Conservation (phyloP, 2,113 vertebrate genomes). For the Python bivittatus region DNA sequence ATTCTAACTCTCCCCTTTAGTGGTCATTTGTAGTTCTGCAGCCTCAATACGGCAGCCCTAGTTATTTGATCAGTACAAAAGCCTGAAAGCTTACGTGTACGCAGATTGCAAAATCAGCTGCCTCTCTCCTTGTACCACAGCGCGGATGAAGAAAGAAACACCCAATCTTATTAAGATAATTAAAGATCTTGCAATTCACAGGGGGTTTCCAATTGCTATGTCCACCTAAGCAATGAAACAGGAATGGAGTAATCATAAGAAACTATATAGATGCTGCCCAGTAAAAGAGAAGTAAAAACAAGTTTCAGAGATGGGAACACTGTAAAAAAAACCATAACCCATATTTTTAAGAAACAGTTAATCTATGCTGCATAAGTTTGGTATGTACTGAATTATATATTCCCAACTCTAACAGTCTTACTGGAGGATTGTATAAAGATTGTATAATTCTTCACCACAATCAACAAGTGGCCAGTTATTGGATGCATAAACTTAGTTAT, state of each 20-base stretch:
- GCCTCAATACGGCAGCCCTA: neutral
- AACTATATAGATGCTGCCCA: neutral
- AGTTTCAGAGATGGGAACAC: neutral
- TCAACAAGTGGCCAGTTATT: neutral
- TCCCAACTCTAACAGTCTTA: neutral
- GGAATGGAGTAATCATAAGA: neutral
- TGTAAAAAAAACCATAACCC: neutral
- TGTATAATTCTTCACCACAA: neutral
- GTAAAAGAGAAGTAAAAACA: neutral
- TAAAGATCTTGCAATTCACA: constrained; percentile 76
- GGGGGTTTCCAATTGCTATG: constrained; percentile 79
- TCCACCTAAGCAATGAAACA: constrained; percentile 67
- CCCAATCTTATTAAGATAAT: constrained; percentile 78
- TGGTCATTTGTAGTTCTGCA: neutral
- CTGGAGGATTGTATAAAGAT: neutral
- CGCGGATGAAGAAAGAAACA: constrained; percentile 84
- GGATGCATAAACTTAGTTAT: neutral
- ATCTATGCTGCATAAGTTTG: neutral
- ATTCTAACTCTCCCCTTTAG: neutral
- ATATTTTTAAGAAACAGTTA: neutral
- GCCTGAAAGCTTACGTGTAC: constrained; percentile 72
- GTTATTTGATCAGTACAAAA: neutral
- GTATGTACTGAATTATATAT: neutral
- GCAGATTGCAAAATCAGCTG: constrained; percentile 82
- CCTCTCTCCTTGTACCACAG: constrained; percentile 78